Evolutionary conservation across 2,113 vertebrate species (phyloP).

Genomic region (Stercorarius parasiticus): DNA sequence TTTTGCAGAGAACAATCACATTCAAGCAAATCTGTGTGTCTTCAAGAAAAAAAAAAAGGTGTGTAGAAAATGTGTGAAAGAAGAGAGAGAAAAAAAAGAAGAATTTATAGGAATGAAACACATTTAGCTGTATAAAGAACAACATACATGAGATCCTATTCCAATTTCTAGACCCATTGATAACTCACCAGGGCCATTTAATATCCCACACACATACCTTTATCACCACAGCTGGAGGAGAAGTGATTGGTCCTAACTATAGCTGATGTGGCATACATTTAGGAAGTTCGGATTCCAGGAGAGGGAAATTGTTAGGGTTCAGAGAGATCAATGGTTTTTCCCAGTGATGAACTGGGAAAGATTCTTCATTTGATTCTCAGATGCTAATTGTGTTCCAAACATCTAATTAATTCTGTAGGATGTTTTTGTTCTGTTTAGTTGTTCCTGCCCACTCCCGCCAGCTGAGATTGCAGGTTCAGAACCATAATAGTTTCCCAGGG

Average conservation of each 20-base stretch:
- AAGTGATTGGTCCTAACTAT: background rate
- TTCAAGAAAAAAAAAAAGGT: background rate
- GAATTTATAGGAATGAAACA: background rate
- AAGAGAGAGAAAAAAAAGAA: background rate
- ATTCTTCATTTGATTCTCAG: background rate
- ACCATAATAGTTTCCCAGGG: background rate
- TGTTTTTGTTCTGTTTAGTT: background rate
- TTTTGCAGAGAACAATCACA: background rate
- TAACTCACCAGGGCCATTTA: background rate
- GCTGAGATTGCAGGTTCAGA: background rate
- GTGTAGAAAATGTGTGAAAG: background rate
- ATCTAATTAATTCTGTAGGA: background rate
- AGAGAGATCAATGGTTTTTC: background rate
- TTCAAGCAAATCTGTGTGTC: background rate
- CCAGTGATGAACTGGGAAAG: background rate
- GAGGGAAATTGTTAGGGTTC: background rate
- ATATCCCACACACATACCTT: background rate
- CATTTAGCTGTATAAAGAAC: background rate
- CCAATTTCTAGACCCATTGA: background rate
- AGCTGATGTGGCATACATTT: background rate
- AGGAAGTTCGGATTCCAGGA: background rate
- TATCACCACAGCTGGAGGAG: background rate
- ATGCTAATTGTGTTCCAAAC: background rate
- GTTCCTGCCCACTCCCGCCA: background rate
- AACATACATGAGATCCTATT: background rate